phyloP scores from a whole-genome alignment of 2,888 invertebrate species.

The Ceriagrion tenellum region DNA sequence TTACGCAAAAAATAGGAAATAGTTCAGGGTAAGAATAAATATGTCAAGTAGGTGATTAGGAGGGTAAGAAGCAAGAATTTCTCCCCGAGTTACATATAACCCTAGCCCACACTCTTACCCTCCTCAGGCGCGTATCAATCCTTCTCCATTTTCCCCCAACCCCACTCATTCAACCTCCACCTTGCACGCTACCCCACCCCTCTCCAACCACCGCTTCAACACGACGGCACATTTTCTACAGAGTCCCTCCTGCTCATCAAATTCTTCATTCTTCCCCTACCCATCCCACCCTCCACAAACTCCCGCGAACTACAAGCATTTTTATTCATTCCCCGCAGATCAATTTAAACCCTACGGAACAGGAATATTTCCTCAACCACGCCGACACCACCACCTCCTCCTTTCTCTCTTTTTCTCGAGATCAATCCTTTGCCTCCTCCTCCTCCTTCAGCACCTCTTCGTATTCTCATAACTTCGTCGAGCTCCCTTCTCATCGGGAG shows the following conservation, averaged over 20 bases:
- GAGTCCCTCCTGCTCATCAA: background rate
- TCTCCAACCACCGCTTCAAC: background rate
- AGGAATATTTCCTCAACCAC: background rate
- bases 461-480: background rate
- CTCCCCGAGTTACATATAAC: background rate
- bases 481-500: background rate
- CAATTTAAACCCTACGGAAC: background rate
- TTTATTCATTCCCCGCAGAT: conserved; percentile 45
- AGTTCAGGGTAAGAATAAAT: background rate
- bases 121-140: conserved; percentile 22
- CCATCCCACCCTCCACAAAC: background rate
- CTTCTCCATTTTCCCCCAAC: background rate
- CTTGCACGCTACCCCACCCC: background rate
- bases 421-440: background rate
- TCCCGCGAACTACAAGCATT: background rate
- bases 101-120: background rate
- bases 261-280: background rate
- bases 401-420: background rate
- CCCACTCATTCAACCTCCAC: background rate
- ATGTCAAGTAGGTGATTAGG: background rate
- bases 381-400: background rate
- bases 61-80: conserved; percentile 11
- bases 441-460: background rate
- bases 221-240: background rate
- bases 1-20: background rate